Conservation (phyloP, 1,140 invertebrate genomes). For the Proctacanthus coquilletti region DNA sequence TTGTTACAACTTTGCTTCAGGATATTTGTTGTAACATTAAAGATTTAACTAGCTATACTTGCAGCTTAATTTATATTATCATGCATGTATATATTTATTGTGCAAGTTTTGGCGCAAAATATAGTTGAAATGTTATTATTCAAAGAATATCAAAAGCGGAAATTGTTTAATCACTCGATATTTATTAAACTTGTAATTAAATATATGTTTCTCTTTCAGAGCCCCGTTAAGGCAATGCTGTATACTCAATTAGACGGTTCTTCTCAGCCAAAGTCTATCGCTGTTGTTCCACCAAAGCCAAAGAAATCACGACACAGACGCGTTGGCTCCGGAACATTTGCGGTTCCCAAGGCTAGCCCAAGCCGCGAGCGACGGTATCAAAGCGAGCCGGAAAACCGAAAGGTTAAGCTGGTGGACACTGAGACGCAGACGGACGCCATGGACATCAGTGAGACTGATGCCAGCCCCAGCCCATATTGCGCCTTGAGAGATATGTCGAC, state of each 20-base stretch:
- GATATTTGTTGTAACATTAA: too few species aligned
- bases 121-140: too few species aligned
- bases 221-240: conserved; percentile 38
- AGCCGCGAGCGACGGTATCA: conserved; percentile 35
- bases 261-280: conserved; percentile 39
- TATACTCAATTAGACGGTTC: conserved; percentile 43
- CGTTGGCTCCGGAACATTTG: conserved; percentile 38
- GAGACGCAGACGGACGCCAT: conserved; percentile 53
- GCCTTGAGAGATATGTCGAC: conserved; percentile 9
- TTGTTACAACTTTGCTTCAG: too few species aligned
- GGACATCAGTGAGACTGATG: conserved; percentile 38
- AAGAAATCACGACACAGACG: conserved; percentile 37
- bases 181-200: not conserved
- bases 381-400: conserved; percentile 30
- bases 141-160: too few species aligned
- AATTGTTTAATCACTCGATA: too few species aligned
- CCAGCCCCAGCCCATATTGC: conserved; percentile 29
- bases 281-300: conserved; percentile 30
- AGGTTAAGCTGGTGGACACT: conserved; percentile 36
- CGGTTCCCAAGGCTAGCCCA: conserved; percentile 36
- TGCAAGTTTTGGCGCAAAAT: too few species aligned
- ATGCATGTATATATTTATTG: too few species aligned
- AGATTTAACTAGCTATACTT: too few species aligned
- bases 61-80: too few species aligned
- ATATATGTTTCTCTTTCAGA: conserved; percentile 18